A percentile compares a stretch with the other conserved stretches of the same genome.
Conservation (phyloP, 2,888 invertebrate species). For the Drosophila pegasa region DNA sequence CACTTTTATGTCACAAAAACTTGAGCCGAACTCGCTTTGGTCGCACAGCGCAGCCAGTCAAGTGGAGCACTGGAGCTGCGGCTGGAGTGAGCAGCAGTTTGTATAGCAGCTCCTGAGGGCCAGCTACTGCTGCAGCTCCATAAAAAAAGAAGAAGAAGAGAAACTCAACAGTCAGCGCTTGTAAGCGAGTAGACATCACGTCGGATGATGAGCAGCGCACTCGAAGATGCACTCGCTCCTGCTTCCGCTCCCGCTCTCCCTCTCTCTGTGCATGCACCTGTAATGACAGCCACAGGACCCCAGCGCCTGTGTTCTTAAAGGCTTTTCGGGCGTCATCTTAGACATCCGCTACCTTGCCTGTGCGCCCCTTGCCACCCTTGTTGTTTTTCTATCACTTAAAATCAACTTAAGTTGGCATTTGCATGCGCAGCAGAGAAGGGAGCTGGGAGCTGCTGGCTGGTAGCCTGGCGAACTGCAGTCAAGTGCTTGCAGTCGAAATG, state of each 20-base stretch:
- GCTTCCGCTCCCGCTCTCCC: conserved; percentile 12
- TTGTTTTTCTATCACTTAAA: conserved; percentile 81
- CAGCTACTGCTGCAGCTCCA: conserved; percentile 22
- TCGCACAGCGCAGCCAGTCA: conserved; percentile 53
- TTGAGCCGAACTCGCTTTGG: conserved; percentile 75
- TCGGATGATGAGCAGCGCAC: conserved; percentile 67
- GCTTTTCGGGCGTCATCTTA: conserved; percentile 56
- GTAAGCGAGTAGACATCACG: conserved; percentile 62
- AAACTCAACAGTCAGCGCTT: conserved; percentile 74
- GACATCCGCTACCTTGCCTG: conserved; percentile 13
- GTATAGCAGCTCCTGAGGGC: conserved; percentile 42
- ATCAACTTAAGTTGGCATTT: conserved; percentile 83
- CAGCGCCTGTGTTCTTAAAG: conserved; percentile 54
- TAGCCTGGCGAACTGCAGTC: conserved; percentile 43
- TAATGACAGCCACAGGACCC: conserved; percentile 41
- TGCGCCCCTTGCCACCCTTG: conserved; percentile 24
- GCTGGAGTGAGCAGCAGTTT: conserved; percentile 32
- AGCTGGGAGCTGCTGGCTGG: background rate
- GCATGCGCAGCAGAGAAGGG: conserved; percentile 55
- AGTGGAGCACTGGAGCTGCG: conserved; percentile 49
- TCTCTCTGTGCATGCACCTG: conserved; percentile 41
- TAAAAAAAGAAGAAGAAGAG: background rate
- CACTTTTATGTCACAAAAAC: conserved; percentile 79
- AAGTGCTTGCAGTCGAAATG: conserved; percentile 77
- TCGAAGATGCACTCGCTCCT: conserved; percentile 47